Percentiles rank a stretch among this genome's conserved stretches.
These are phyloP conservation scores for Bellardia bayeri DNA, from an alignment of 2,888 invertebrate genomes.

Conservation along the genomic window DNA sequence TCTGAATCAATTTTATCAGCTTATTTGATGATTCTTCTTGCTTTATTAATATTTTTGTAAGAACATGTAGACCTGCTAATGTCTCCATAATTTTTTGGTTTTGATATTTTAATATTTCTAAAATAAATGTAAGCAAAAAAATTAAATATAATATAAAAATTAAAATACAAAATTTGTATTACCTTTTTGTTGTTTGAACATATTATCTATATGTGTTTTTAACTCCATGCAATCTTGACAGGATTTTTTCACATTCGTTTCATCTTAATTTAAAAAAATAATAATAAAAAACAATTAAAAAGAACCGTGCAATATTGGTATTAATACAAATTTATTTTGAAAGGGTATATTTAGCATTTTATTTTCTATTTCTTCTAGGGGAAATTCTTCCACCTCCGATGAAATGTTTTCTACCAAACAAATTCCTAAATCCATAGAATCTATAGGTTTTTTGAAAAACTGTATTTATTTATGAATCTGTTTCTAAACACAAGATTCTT, in stretches of 20 bases:
- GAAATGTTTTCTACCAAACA: neutral
- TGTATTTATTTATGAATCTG: neutral
- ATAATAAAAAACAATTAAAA: neutral
- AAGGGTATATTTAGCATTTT: neutral
- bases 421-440: neutral
- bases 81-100: constrained; percentile 19
- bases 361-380: neutral
- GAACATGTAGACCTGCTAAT: neutral
- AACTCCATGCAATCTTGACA: too few species aligned
- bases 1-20: neutral
- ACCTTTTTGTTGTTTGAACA: neutral
- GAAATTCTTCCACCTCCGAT: neutral
- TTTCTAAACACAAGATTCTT: neutral
- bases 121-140: neutral
- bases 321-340: neutral
- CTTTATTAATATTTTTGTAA: constrained; percentile 1
- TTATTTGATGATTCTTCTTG: neutral
- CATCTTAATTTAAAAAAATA: neutral
- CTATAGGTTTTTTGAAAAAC: neutral
- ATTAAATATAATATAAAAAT: neutral
- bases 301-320: neutral
- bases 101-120: neutral
- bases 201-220: too few species aligned
- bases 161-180: neutral
- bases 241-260: neutral